A percentile compares a stretch with the other conserved stretches of the same genome.
phyloP scores from a whole-genome alignment of 2,888 invertebrate species.

The Tipula helvola region DNA sequence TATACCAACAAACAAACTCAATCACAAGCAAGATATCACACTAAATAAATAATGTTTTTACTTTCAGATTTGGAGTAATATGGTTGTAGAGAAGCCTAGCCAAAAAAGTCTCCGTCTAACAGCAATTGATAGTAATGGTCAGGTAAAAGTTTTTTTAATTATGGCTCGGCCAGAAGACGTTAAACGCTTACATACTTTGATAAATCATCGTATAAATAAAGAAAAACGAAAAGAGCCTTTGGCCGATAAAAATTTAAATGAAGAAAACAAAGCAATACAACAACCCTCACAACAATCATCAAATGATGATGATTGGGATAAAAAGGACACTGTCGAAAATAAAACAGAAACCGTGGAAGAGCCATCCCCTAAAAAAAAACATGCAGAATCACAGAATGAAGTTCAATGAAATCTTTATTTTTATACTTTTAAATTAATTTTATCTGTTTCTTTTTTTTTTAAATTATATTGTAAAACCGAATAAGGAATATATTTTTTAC shows the following conservation, averaged over 20 bases:
- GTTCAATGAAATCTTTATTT: not conserved
- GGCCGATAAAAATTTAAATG: not conserved
- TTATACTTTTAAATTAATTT: not conserved
- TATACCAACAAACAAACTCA: not conserved
- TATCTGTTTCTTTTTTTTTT: not conserved
- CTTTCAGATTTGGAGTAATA: conserved; percentile 68
- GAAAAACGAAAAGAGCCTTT: not conserved
- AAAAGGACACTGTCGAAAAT: not conserved
- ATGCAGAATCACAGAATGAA: not conserved
- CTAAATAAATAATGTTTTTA: not conserved
- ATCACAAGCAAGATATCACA: no score
- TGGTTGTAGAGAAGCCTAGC: conserved; percentile 81
- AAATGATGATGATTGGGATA: not conserved
- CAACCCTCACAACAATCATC: not conserved
- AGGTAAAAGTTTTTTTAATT: conserved; percentile 75
- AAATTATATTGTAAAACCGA: not conserved
- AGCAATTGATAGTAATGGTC: conserved; percentile 69
- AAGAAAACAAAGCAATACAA: not conserved
- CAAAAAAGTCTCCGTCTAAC: conserved; percentile 79
- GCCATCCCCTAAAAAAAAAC: not conserved
- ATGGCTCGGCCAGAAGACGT: conserved; percentile 64
- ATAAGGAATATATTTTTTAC: not conserved
- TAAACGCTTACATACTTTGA: conserved; percentile 48
- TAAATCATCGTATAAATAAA: conserved; percentile 43
- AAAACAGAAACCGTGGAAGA: not conserved